Percentiles rank a stretch among this genome's conserved stretches.
phyloP scores from a whole-genome alignment of 2,888 invertebrate genomes.

The Altica lythri region DNA sequence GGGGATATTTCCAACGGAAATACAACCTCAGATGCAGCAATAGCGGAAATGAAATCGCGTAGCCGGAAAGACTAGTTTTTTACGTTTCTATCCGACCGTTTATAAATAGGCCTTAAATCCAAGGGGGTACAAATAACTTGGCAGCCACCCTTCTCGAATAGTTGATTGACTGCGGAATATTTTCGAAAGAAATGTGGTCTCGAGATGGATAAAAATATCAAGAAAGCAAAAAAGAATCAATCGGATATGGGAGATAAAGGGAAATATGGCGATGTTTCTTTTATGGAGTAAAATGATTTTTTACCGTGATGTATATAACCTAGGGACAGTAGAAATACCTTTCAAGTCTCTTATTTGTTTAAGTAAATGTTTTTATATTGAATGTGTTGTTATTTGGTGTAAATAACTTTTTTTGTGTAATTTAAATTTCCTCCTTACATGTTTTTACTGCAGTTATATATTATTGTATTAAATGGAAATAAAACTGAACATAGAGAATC shows the following conservation, averaged over 20 bases:
- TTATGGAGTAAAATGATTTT: not conserved
- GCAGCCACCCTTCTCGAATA: constrained; percentile 25
- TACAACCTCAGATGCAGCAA: constrained; percentile 50
- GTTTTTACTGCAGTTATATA: no score
- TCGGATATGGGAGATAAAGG: constrained; percentile 1
- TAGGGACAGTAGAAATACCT: no score
- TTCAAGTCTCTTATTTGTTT: no score
- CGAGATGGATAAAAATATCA: not conserved
- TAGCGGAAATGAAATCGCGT: constrained; percentile 62
- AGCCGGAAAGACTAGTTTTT: constrained; percentile 62
- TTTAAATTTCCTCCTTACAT: no score
- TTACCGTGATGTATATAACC: no score
- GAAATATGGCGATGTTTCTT: not conserved
- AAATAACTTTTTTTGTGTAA: no score
- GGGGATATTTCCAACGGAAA: constrained; percentile 63
- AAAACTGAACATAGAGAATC: no score
- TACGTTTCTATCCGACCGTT: constrained; percentile 47
- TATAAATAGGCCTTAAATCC: constrained; percentile 36
- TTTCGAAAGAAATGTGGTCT: not conserved
- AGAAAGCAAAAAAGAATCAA: not conserved
- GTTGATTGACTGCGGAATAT: constrained; percentile 20
- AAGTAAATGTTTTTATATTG: no score
- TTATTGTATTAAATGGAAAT: no score
- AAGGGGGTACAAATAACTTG: constrained; percentile 36
- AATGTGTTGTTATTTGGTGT: no score